Evolutionary conservation across 2,113 vertebrate genomes (phyloP).

Genomic region (Phaethon lepturus): DNA sequence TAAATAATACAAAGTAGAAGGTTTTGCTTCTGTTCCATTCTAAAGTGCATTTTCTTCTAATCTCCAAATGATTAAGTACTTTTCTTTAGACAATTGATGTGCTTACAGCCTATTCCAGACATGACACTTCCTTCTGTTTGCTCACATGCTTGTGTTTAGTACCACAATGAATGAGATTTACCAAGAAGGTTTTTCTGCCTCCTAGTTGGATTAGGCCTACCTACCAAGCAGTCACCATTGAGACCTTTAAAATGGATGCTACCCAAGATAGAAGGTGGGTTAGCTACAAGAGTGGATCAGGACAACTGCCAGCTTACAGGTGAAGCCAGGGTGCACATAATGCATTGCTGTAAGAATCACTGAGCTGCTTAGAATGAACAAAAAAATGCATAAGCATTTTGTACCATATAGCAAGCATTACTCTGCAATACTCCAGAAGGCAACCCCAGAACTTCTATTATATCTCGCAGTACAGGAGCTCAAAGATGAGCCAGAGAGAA

Average conservation of each 20-base stretch:
- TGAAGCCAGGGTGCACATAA: background rate
- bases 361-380: background rate
- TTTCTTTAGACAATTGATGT: background rate
- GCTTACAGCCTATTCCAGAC: background rate
- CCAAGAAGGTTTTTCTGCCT: background rate
- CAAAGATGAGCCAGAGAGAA: background rate
- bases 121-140: background rate
- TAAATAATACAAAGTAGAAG: background rate
- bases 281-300: background rate
- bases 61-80: background rate
- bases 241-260: background rate
- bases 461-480: background rate
- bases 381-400: background rate
- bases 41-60: background rate
- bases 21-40: background rate
- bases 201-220: too few species aligned
- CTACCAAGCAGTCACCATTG: background rate
- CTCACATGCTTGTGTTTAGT: background rate
- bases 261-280: background rate
- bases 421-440: background rate
- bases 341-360: fast-evolving
- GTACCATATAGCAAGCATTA: background rate
- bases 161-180: background rate
- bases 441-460: background rate
- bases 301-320: background rate